These are phyloP conservation scores for Euphonia xanthogaster DNA, from an alignment of 2,797 vertebrate genomes.

Conservation along the genomic window DNA sequence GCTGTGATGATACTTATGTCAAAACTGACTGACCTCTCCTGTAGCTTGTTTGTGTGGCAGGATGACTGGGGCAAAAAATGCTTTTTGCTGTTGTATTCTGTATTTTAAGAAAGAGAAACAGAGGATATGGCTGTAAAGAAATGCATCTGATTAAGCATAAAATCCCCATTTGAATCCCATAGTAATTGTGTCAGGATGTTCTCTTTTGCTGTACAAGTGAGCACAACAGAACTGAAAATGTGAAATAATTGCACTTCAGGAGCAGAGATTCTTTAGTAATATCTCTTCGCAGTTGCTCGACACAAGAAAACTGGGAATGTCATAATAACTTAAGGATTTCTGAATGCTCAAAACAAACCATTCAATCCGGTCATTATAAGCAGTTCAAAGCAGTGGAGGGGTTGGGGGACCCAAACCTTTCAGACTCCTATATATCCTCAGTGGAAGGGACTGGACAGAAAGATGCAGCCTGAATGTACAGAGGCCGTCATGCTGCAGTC, in stretches of 20 bases:
- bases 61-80: not conserved
- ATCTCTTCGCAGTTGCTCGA: fast-evolving
- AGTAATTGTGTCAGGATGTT: not conserved
- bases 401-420: not conserved
- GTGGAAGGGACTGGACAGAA: not conserved
- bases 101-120: not conserved
- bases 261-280: not conserved
- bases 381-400: not conserved
- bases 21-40: not conserved
- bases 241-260: not conserved
- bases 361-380: not conserved
- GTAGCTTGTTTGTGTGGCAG: not conserved
- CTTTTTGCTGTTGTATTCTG: not conserved
- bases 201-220: not conserved
- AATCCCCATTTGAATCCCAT: not conserved
- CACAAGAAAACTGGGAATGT: not conserved
- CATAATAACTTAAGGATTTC: not conserved
- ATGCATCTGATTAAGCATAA: not conserved
- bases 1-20: not conserved
- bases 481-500: conserved; percentile 24
- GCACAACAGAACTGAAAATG: not conserved
- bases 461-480: not conserved
- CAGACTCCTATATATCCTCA: not conserved
- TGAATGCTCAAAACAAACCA: not conserved
- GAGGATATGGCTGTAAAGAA: not conserved